Evolutionary conservation across 2,888 invertebrate species (phyloP).

Genomic region (Protophormia terraenovae): DNA sequence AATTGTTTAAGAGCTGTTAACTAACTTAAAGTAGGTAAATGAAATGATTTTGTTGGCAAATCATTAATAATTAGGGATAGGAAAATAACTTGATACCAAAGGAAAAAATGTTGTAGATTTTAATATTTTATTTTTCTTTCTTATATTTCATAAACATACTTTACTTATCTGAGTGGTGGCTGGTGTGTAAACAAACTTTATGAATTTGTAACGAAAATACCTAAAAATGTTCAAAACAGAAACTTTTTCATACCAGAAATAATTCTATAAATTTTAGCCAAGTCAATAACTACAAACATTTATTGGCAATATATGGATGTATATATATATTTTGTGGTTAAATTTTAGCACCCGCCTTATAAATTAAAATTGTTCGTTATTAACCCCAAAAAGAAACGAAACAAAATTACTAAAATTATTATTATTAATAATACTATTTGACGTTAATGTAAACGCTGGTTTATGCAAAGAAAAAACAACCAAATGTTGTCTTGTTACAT

Average conservation of each 20-base stretch:
- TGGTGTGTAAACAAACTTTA: background rate
- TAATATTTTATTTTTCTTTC: too few species aligned
- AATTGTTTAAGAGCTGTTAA: background rate
- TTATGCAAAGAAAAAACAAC: too few species aligned
- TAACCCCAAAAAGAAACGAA: constrained; percentile 19
- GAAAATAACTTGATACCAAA: too few species aligned
- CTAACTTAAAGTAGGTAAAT: too few species aligned
- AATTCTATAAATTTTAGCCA: background rate
- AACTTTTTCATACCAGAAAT: background rate
- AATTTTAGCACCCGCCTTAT: constrained; percentile 44
- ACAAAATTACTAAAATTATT: constrained; percentile 17
- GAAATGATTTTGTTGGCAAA: background rate
- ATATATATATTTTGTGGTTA: too few species aligned
- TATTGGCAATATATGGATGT: constrained; percentile 5
- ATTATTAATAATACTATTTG: background rate
- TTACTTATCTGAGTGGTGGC: too few species aligned
- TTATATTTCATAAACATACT: too few species aligned
- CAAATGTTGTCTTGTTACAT: background rate
- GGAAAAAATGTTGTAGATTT: too few species aligned
- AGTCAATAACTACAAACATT: background rate
- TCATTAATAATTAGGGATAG: too few species aligned
- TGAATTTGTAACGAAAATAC: too few species aligned
- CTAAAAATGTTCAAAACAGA: too few species aligned
- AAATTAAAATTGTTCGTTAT: constrained; percentile 14
- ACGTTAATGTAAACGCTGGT: constrained; percentile 5